phyloP scores from a whole-genome alignment of 2,113 vertebrate genomes.

The Microtus richardsoni region DNA sequence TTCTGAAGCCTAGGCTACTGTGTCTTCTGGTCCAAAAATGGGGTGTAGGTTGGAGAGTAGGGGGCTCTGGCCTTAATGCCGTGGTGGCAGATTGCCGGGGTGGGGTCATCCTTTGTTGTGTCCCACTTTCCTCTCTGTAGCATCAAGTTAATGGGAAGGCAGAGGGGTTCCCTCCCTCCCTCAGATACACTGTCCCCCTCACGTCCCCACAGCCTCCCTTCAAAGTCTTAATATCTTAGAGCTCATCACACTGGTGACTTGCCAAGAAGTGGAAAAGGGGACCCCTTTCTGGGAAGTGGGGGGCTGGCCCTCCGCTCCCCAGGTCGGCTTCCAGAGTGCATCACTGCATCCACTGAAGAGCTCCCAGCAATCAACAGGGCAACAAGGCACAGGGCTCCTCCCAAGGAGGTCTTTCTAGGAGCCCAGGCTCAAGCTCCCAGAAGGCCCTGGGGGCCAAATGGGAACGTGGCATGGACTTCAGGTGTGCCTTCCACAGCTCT shows the following conservation, averaged over 20 bases:
- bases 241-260: rapidly evolving
- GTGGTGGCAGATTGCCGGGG: rapidly evolving
- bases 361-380: not conserved
- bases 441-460: not conserved
- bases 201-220: not conserved
- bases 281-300: not conserved
- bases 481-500: not conserved
- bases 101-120: not conserved
- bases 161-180: not conserved
- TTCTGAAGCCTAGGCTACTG: too few relatives aligned
- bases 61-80: not conserved
- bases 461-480: rapidly evolving
- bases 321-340: not conserved
- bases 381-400: not conserved
- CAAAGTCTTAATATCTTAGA: not conserved
- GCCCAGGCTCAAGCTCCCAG: not conserved
- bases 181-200: not conserved
- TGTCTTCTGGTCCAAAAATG: not conserved
- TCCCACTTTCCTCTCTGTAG: not conserved
- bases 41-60: not conserved
- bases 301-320: not conserved
- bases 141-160: not conserved
- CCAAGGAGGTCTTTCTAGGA: not conserved
- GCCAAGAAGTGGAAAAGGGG: not conserved
- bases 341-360: not conserved